Evolutionary conservation across 2,888 invertebrate species (phyloP).

Genomic region (Drosophila diplacantha): DNA sequence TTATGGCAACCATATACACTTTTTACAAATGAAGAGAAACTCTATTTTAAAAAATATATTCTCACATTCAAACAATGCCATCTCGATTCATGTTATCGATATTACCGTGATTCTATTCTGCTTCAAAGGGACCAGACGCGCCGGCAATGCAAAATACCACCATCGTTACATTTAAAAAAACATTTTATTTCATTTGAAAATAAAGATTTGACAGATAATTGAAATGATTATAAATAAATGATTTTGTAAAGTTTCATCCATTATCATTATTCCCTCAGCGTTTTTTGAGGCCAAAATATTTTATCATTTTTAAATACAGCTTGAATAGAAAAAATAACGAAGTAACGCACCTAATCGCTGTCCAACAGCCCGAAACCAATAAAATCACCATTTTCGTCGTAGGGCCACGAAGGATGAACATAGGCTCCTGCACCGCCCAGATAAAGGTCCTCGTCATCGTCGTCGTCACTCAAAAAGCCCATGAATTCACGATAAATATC

Average conservation of each 20-base stretch:
- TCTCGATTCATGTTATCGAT: neutral
- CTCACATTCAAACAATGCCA: neutral
- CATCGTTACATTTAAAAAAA: neutral
- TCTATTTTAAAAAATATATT: neutral
- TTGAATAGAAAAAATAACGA: neutral
- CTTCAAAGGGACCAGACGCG: neutral
- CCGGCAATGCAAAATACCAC: neutral
- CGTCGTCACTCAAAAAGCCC: slow-evolving; percentile 2
- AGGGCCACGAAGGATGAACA: slow-evolving; percentile 15
- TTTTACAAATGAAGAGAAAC: neutral
- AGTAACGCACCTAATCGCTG: neutral
- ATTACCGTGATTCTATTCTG: neutral
- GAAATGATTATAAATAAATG: neutral
- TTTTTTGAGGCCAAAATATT: neutral
- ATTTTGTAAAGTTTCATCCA: neutral
- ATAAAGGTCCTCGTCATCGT: neutral
- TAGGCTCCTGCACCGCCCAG: neutral
- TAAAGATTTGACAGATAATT: neutral
- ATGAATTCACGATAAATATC: neutral
- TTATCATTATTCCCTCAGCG: neutral
- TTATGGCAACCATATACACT: too few species aligned
- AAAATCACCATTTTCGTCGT: slow-evolving; percentile 7
- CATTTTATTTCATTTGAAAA: neutral
- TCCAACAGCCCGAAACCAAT: neutral
- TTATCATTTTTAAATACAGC: neutral